Base-by-base conservation (phyloP, 64 coral and sea anemone genomes). In the Dendrophyllia cribrosa region DNA sequence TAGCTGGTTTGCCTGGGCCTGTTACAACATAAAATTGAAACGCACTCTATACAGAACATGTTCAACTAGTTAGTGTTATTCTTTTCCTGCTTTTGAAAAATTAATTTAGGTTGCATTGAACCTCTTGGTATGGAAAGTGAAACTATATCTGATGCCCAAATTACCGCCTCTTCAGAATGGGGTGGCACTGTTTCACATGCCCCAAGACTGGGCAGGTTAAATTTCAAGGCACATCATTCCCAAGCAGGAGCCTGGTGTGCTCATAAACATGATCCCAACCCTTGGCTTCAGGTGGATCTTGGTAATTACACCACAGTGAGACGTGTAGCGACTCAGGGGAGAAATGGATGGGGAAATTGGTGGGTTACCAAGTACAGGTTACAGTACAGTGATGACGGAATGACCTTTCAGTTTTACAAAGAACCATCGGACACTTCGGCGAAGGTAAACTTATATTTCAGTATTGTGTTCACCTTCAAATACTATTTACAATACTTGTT, bases 281-380 rank as follows among this genome's bases (percentile, higher is more conserved):
- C 66, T n/a, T 86, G 83, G 83, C 63, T 86, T 46, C 83, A 86
- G 51, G 83, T 86, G 4, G 83, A 86, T 56, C 69, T 86, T 72
- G 63, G 62, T 46, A 66, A 43, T 66, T 69, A 26, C 10, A 43
- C 64, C 6, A 67, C 43, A 9, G 83, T 86, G 16, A 86, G 59
- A 12, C 83, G 83, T 21, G 67, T 86, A 1, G 83, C 83, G 16
- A 86, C 83, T 11, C 83, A 86, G 45, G 83, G 83, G 15, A 17
- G 83, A 70, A 21, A 66, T 58, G n/a, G 48, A 13, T 67, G 61
- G 3, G 83, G 43, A 2, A 61, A 86, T 48, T 86, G 83, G 83
- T 61, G 69, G 65, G 72, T 72, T 51, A 51, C 67, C 48, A 56
- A 56, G 53, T 87, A 52, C 68, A 25, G 51, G 13, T 14, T 86